phyloP scores from a whole-genome alignment of 2,888 invertebrate genomes.

The Halocaridina rubra region DNA sequence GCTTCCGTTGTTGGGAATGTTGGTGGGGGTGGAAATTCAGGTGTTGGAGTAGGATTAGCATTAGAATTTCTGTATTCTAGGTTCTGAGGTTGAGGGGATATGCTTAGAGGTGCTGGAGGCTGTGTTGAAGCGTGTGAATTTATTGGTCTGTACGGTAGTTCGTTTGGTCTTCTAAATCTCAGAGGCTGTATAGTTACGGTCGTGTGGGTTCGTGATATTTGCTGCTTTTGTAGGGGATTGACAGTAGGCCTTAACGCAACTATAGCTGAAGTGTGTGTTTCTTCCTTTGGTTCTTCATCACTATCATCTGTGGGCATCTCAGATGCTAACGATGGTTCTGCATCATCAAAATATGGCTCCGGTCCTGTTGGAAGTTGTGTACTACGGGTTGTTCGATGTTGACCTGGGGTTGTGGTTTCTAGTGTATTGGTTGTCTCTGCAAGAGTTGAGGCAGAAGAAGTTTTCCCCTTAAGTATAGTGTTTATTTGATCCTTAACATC shows the following conservation, averaged over 20 bases:
- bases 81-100: neutral
- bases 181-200: neutral
- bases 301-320: no score
- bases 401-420: neutral
- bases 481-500: slow-evolving; percentile 31
- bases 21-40: neutral
- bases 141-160: neutral
- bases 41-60: neutral
- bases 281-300: no score
- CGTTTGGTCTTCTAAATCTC: neutral
- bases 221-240: neutral
- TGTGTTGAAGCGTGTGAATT: neutral
- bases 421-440: neutral
- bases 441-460: neutral
- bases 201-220: neutral
- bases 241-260: no score
- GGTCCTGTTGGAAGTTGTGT: neutral
- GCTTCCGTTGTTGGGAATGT: neutral
- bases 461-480: slow-evolving; percentile 1
- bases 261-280: neutral
- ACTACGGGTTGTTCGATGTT: neutral
- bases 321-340: neutral
- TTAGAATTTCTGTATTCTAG: neutral
- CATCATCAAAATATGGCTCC: slow-evolving; percentile 21
- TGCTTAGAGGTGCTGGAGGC: neutral